Conservation (phyloP, 2,797 vertebrate species). For the Lates japonicus region DNA sequence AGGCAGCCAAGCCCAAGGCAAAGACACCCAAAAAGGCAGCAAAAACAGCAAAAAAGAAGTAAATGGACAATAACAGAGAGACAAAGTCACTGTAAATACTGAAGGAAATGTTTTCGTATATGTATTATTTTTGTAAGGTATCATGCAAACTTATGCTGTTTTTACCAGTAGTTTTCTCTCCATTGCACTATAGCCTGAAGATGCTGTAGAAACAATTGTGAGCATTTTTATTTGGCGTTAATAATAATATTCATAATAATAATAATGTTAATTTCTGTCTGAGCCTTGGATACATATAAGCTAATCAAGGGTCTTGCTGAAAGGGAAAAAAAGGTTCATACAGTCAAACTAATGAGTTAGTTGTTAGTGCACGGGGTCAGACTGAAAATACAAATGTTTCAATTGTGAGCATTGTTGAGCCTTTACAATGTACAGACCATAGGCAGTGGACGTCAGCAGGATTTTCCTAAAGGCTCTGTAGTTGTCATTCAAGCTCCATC, state of each 20-base stretch:
- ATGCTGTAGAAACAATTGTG: constrained; percentile 69
- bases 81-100: constrained; percentile 90
- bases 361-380: constrained; percentile 63
- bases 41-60: constrained; percentile 94
- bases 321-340: constrained; percentile 56
- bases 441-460: too few relatives aligned
- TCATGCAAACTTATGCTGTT: constrained; percentile 78
- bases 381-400: constrained; percentile 65
- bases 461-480: constrained; percentile 59
- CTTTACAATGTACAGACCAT: constrained; percentile 62
- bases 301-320: constrained; percentile 34
- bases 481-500: constrained; percentile 59
- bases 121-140: constrained; percentile 89
- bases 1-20: constrained; percentile 88
- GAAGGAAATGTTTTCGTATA: constrained; percentile 84
- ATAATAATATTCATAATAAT: constrained; percentile 26
- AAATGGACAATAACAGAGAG: constrained; percentile 68
- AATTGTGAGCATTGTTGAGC: constrained; percentile 71
- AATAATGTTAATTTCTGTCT: constrained; percentile 56
- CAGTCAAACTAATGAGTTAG: constrained; percentile 47
- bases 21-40: constrained; percentile 88
- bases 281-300: constrained; percentile 38
- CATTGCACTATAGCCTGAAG: constrained; percentile 71
- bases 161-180: constrained; percentile 75
- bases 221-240: constrained; percentile 62